phyloP scores from a whole-genome alignment of 2,888 invertebrate species.

The Netelia virgata region DNA sequence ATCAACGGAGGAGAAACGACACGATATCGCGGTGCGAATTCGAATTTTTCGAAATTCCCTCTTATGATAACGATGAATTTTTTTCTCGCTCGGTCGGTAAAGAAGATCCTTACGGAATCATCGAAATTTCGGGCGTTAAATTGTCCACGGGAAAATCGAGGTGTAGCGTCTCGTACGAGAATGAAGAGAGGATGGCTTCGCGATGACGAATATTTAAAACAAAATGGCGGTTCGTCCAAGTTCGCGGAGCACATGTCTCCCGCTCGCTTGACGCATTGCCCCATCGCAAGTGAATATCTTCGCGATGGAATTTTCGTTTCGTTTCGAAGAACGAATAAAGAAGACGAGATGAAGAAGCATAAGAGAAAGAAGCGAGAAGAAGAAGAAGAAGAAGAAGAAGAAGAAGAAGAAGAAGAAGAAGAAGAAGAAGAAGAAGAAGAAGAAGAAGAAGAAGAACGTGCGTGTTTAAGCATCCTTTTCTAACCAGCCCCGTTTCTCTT shows the following conservation, averaged over 20 bases:
- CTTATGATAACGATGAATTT: slow-evolving; percentile 29
- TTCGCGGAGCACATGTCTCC: slow-evolving; percentile 31
- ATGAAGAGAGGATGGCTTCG: neutral
- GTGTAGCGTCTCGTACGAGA: neutral
- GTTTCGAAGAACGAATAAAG: slow-evolving; percentile 34
- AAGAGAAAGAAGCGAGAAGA: slow-evolving; percentile 44
- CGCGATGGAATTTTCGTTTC: slow-evolving; percentile 48
- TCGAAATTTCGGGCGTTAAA: neutral
- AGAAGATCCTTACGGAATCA: slow-evolving; percentile 16
- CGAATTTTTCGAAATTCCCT: slow-evolving; percentile 3
- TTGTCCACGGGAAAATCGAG: neutral
- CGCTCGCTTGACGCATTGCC: slow-evolving; percentile 45
- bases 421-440: slow-evolving; percentile 37
- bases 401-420: too few species aligned
- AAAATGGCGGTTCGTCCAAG: neutral
- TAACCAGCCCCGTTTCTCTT: slow-evolving; percentile 28
- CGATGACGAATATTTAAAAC: slow-evolving; percentile 11
- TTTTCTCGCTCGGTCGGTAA: slow-evolving; percentile 23
- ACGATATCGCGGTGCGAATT: slow-evolving; percentile 8
- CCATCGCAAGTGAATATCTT: slow-evolving; percentile 43
- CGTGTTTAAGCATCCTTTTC: slow-evolving; percentile 58
- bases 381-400: slow-evolving; percentile 32
- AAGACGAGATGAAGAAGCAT: too few species aligned
- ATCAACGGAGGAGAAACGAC: slow-evolving; percentile 31
- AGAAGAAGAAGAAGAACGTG: slow-evolving; percentile 35